Evolutionary conservation across 1,140 invertebrate genomes (phyloP).

Genomic region (Brachystomella parvula): DNA sequence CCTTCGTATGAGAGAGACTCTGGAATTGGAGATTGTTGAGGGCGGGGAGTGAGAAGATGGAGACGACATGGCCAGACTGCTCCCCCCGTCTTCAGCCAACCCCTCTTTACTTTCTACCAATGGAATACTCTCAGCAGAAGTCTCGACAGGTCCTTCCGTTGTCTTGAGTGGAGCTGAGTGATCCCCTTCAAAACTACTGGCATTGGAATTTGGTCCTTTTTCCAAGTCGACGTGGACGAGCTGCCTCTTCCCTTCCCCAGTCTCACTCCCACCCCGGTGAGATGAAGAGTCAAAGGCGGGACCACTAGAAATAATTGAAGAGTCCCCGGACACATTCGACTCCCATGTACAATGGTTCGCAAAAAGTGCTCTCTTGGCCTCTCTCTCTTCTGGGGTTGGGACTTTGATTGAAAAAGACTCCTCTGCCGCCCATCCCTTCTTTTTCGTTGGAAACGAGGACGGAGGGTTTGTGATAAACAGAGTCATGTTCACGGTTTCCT

Average conservation of each 20-base stretch:
- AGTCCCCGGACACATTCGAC: conserved; percentile 18
- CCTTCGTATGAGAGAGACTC: neutral
- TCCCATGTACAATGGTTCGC: conserved; percentile 8
- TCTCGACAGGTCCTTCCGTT: neutral
- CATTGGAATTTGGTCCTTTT: neutral
- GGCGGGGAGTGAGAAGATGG: no score
- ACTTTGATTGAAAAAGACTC: conserved; percentile 5
- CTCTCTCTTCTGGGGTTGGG: conserved; percentile 17
- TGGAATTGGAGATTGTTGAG: neutral
- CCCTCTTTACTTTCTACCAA: neutral
- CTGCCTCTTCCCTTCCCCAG: neutral
- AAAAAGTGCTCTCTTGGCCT: neutral
- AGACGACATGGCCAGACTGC: no score
- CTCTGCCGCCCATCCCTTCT: neutral
- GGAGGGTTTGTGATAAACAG: conserved; percentile 25
- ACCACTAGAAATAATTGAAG: neutral
- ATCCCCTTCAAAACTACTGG: neutral
- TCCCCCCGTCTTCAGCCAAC: no score
- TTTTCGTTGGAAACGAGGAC: neutral
- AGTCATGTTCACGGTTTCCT: conserved; percentile 36
- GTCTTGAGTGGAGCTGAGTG: neutral
- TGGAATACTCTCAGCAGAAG: neutral
- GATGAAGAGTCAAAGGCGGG: neutral
- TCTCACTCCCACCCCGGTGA: neutral
- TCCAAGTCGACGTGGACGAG: conserved; percentile 7